Conservation (phyloP, 2,888 invertebrate species). For the Abscondita cerata region DNA sequence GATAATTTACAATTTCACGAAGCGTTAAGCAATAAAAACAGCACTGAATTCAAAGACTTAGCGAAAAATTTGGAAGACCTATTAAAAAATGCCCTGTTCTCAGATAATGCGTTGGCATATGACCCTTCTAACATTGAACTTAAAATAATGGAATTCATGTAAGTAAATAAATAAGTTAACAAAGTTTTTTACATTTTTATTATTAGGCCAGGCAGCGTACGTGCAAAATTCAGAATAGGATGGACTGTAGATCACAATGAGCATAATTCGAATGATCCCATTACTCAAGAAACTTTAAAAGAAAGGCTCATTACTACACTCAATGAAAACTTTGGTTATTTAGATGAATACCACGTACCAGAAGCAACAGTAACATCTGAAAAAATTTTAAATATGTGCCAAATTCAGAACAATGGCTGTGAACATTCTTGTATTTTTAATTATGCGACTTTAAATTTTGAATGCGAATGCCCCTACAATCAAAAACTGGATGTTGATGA, state of each 20-base stretch:
- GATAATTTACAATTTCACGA: constrained; percentile 70
- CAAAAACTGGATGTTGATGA: constrained; percentile 60
- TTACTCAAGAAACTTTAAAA: constrained; percentile 60
- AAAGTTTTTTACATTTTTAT: constrained; percentile 11
- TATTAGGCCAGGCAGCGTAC: constrained; percentile 70
- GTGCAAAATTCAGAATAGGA: constrained; percentile 70
- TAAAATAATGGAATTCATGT: constrained; percentile 70
- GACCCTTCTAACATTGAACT: constrained; percentile 65
- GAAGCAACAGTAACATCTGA: constrained; percentile 63
- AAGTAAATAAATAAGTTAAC: too few species aligned
- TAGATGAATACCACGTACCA: constrained; percentile 56
- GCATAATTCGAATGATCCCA: constrained; percentile 60
- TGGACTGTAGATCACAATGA: constrained; percentile 66
- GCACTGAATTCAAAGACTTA: constrained; percentile 68
- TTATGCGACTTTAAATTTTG: constrained; percentile 66
- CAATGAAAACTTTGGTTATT: constrained; percentile 61
- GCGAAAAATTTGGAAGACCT: constrained; percentile 66
- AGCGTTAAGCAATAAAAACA: constrained; percentile 66
- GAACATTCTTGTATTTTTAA: constrained; percentile 73
- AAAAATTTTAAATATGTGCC: constrained; percentile 70
- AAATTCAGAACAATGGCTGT: constrained; percentile 67
- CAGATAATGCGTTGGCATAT: constrained; percentile 60
- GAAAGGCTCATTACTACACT: constrained; percentile 62
- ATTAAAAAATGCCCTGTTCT: constrained; percentile 66
- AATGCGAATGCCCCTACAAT: constrained; percentile 69